Percentiles rank a stretch among this genome's conserved stretches.
Conservation (phyloP, 2,797 vertebrate genomes). For the Caiman crocodilus region DNA sequence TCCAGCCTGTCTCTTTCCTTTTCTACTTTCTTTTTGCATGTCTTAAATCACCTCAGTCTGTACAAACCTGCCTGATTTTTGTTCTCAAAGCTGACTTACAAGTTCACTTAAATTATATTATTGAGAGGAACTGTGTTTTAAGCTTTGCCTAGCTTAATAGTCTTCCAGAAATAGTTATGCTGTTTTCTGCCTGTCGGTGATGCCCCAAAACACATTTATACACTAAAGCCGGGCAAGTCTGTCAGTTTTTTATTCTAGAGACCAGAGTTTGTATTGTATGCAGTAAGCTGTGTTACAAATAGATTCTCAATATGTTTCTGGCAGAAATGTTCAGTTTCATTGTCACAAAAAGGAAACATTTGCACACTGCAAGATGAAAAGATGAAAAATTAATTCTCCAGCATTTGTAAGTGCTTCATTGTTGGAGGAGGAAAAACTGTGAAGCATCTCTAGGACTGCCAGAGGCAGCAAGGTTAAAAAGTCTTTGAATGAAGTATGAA, state of each 20-base stretch:
- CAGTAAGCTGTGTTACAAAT: neutral
- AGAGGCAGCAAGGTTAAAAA: neutral
- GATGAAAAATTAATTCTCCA: neutral
- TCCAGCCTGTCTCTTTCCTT: neutral
- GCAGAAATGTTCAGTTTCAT: neutral
- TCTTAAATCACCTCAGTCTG: neutral
- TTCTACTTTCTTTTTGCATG: neutral
- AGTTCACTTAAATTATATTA: neutral
- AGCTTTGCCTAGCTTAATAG: neutral
- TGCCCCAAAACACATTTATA: neutral
- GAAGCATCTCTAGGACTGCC: neutral
- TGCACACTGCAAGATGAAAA: neutral
- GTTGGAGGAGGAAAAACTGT: neutral
- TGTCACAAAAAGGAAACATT: neutral
- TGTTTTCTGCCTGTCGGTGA: neutral
- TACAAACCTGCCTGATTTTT: neutral
- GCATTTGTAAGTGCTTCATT: neutral
- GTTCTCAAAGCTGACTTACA: neutral
- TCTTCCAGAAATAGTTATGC: neutral
- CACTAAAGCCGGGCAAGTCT: accelerated
- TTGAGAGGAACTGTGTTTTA: neutral
- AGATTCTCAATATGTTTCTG: neutral
- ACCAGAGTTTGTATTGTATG: neutral
- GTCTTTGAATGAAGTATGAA: neutral
- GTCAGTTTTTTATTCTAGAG: neutral